Evolutionary conservation across 2,888 invertebrate species (phyloP).

Genomic region (Drosophila limbata): DNA sequence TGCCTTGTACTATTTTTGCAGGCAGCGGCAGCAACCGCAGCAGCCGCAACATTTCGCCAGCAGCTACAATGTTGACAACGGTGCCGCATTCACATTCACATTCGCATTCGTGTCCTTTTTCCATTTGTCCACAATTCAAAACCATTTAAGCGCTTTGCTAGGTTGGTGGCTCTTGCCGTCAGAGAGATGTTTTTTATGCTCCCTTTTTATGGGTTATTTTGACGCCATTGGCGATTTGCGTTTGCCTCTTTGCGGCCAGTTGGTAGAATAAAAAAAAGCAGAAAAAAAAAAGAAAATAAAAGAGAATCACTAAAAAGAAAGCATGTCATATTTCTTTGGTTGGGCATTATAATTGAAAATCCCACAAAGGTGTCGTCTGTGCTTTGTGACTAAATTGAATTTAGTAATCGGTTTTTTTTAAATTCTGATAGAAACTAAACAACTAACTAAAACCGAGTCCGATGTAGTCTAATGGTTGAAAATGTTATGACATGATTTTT

Average conservation of each 20-base stretch:
- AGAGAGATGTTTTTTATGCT: conserved; percentile 26
- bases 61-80: conserved; percentile 77
- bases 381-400: conserved; percentile 80
- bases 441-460: conserved; percentile 27
- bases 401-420: conserved; percentile 71
- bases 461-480: conserved; percentile 3
- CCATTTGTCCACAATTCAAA: conserved; percentile 59
- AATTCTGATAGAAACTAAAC: conserved; percentile 48
- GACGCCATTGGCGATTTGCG: conserved; percentile 70
- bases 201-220: conserved; percentile 72
- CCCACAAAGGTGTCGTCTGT: conserved; percentile 76
- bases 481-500: conserved; percentile 1
- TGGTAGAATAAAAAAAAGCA: conserved; percentile 10
- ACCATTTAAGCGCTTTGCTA: conserved; percentile 75
- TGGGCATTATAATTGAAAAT: conserved; percentile 76
- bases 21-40: conserved; percentile 35
- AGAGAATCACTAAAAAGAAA: conserved; percentile 27
- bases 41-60: conserved; percentile 59
- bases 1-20: conserved; percentile 65
- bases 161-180: conserved; percentile 48
- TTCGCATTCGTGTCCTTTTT: conserved; percentile 17
- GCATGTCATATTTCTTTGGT: conserved; percentile 70
- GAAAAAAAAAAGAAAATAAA: conserved; percentile 12
- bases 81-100: conserved; percentile 4
- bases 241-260: conserved; percentile 57